Base-by-base conservation (phyloP, 1,140 invertebrate species). In the Helicoverpa zea region DNA sequence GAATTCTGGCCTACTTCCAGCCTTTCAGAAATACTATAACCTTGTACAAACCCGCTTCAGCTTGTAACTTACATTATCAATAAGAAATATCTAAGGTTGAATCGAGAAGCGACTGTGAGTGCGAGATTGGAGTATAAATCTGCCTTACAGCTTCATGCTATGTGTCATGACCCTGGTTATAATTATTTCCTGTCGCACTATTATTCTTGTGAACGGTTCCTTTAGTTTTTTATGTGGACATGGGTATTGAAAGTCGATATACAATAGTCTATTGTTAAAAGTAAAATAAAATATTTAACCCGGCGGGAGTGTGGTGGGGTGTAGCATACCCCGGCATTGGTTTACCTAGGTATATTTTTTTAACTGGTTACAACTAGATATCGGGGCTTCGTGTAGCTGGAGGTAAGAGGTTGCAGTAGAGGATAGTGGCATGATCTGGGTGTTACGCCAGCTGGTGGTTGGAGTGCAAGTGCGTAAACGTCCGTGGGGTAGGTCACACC, bases 111-210 rank as follows among this genome's bases (percentile, higher is more conserved):
- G 76, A 80, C 84, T 84, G 84, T 68, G 72, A 83, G 83, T 70
- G 70, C 54, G 66, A 84, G 83, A 86, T 86, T 84, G 84, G 75
- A 70, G 79, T 76, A 86, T 86, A 86, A 86, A 86, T 86, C 84
- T 82, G 64, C 70, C 78, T 82, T 82, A 81, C 49, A 84, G 75
- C 81, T 68, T 47, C 73, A 78, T 86, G 75, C 80, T 76, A 84
- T 59, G 63, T 82, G 78, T 81, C 78, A 23, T 68, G 61, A 52
- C 73, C 82, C 68, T 76, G 66, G 66, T 84, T 75, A 83, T 84
- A 84, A 84, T 86, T 83, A 81, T 47, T 68, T 74, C 74, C 18
- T 35, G 52, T 73, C 54, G 43, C 10, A 9, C 18, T 7, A 47
- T 54, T 58, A 43, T 73, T 58, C 47, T 16, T 64, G 10, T 47